Conservation (phyloP, 2,888 invertebrate species). For the Microplitis deprimator region DNA sequence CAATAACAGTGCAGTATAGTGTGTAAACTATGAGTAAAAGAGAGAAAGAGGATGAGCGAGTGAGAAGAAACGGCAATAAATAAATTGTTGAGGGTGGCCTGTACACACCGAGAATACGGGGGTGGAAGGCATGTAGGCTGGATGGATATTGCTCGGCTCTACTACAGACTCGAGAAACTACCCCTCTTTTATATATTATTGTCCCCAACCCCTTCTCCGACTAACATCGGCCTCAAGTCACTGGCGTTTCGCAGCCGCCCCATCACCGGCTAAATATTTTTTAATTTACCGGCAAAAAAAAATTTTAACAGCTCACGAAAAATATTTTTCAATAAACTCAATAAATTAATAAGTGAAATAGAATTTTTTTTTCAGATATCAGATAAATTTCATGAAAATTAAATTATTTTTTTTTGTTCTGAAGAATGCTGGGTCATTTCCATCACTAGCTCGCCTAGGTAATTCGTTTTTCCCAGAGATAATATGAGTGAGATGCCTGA, state of each 20-base stretch:
- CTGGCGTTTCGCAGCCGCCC: constrained; percentile 29
- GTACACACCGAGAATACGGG: constrained; percentile 58
- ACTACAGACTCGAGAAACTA: constrained; percentile 60
- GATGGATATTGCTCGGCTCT: constrained; percentile 69
- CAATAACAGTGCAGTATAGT: constrained; percentile 65
- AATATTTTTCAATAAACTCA: not conserved
- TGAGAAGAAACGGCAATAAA: constrained; percentile 66
- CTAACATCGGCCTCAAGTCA: constrained; percentile 48
- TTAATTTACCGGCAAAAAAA: constrained; percentile 12
- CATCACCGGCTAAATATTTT: not conserved
- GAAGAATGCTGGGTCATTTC: constrained; percentile 50
- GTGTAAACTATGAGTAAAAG: constrained; percentile 44
- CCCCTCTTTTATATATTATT: constrained; percentile 68
- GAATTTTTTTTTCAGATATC: constrained; percentile 19
- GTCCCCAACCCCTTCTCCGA: constrained; percentile 62
- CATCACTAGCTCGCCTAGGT: constrained; percentile 54
- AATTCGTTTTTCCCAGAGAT: constrained; percentile 52
- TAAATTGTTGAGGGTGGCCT: constrained; percentile 68
- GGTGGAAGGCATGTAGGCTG: constrained; percentile 68
- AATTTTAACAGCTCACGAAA: constrained; percentile 24
- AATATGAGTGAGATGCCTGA: constrained; percentile 61
- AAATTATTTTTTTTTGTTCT: constrained; percentile 32
- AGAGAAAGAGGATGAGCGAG: constrained; percentile 15
- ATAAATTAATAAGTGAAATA: constrained; percentile 26
- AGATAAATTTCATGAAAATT: not conserved